Percentiles rank a stretch among this genome's conserved stretches.
phyloP scores from a whole-genome alignment of 2,113 vertebrate species.

The Ciconia stormi region DNA sequence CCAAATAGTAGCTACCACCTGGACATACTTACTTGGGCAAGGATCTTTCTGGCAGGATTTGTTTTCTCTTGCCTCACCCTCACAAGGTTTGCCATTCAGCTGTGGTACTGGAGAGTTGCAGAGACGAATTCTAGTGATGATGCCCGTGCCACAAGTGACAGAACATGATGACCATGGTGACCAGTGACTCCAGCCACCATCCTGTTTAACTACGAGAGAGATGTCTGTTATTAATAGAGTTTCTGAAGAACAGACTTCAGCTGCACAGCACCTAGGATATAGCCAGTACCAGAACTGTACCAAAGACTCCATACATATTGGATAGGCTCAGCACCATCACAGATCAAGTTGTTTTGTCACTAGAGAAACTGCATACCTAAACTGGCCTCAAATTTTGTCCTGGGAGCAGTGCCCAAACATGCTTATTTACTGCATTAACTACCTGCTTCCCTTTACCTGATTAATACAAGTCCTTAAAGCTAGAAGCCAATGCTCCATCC shows the following conservation, averaged over 20 bases:
- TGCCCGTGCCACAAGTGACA: conserved; percentile 90
- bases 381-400: neutral
- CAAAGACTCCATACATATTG: neutral
- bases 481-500: neutral
- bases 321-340: neutral
- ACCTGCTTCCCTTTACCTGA: neutral
- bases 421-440: neutral
- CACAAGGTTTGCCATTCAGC: conserved; percentile 90
- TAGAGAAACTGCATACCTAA: neutral
- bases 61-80: conserved; percentile 91
- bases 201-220: conserved; percentile 88
- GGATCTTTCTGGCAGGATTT: conserved; percentile 85
- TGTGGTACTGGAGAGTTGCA: conserved; percentile 98
- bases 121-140: conserved; percentile 95
- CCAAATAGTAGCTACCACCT: neutral
- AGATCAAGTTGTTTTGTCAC: neutral
- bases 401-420: neutral
- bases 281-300: neutral
- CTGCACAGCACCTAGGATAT: neutral
- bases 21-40: conserved; percentile 87
- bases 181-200: conserved; percentile 98
- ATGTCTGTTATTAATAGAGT: neutral
- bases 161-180: conserved; percentile 98
- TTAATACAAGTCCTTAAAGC: neutral
- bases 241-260: neutral